phyloP scores from a whole-genome alignment of 2,797 vertebrate species.

The Lepus townsendii region DNA sequence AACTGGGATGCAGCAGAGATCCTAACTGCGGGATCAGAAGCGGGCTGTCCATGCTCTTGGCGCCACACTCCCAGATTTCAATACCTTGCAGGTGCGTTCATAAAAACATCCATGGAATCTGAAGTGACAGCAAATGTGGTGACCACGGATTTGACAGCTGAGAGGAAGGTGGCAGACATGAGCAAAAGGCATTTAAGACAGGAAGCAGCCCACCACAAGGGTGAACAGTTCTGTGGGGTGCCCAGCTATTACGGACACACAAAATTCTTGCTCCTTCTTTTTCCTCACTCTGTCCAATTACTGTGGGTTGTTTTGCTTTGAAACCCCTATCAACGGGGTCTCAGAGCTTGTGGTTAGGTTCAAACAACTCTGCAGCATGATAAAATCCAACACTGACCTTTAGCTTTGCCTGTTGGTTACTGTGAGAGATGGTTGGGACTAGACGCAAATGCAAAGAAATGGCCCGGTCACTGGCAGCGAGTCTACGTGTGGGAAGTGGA shows the following conservation, averaged over 20 bases:
- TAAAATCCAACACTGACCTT: slow-evolving; percentile 46
- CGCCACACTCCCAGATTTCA: slow-evolving; percentile 66
- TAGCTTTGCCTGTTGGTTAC: neutral
- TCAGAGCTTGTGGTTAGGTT: neutral
- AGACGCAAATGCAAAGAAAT: neutral
- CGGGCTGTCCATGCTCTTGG: neutral
- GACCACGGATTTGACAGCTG: slow-evolving; percentile 73
- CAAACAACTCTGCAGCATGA: slow-evolving; percentile 7
- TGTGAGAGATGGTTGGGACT: neutral
- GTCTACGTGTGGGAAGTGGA: neutral
- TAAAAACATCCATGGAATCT: slow-evolving; percentile 83
- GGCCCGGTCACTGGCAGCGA: neutral
- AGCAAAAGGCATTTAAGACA: slow-evolving; percentile 87
- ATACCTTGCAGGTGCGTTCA: slow-evolving; percentile 80
- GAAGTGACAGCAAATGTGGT: slow-evolving; percentile 81
- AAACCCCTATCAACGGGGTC: neutral
- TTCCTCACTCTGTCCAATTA: slow-evolving; percentile 50
- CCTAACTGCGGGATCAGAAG: neutral
- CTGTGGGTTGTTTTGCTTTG: slow-evolving; percentile 40
- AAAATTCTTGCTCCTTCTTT: slow-evolving; percentile 61
- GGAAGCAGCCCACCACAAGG: slow-evolving; percentile 84
- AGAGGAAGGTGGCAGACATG: slow-evolving; percentile 76
- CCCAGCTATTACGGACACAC: slow-evolving; percentile 53
- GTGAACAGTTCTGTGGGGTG: slow-evolving; percentile 65
- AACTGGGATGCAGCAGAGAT: neutral